Conservation (phyloP, 2,888 invertebrate species). For the Choreutis nemorana region DNA sequence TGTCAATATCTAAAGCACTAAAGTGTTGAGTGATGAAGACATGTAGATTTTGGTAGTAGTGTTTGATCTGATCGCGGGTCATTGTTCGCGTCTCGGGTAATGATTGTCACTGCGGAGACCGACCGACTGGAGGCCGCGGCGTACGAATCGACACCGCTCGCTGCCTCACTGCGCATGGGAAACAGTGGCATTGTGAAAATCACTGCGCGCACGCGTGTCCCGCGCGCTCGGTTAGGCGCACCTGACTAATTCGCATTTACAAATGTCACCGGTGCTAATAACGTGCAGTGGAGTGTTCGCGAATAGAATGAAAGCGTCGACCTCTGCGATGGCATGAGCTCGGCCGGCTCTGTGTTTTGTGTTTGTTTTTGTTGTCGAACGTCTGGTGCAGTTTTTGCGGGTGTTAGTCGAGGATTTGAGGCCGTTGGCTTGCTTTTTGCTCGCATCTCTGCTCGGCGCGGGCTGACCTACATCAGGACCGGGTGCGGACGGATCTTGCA, state of each 20-base stretch:
- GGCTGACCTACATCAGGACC: constrained; percentile 32
- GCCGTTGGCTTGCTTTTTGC: constrained; percentile 19
- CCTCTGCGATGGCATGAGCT: constrained; percentile 30
- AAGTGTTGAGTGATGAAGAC: constrained; percentile 17
- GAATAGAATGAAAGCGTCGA: constrained; percentile 42
- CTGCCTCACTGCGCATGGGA: constrained; percentile 22
- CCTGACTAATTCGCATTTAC: constrained; percentile 41
- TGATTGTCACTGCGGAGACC: constrained; percentile 25
- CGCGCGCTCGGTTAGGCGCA: constrained; percentile 22
- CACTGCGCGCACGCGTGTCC: constrained; percentile 48
- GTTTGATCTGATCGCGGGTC: constrained; percentile 25
- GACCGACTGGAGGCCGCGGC: constrained; percentile 19
- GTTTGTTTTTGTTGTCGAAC: constrained; percentile 33
- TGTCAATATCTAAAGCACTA: too few species aligned
- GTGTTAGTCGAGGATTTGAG: constrained; percentile 6
- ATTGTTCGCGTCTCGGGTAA: constrained; percentile 23
- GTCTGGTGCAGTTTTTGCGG: constrained; percentile 18
- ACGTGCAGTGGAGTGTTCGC: constrained; percentile 28
- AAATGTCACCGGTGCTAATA: constrained; percentile 29
- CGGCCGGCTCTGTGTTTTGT: constrained; percentile 31
- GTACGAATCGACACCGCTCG: constrained; percentile 11
- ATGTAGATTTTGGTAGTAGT: constrained; percentile 27
- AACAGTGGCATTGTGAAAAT: constrained; percentile 52
- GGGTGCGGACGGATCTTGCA: constrained; percentile 25
- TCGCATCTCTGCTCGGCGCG: constrained; percentile 14